Conservation (phyloP, 2,888 invertebrate genomes). For the Pemphredon lugubris region DNA sequence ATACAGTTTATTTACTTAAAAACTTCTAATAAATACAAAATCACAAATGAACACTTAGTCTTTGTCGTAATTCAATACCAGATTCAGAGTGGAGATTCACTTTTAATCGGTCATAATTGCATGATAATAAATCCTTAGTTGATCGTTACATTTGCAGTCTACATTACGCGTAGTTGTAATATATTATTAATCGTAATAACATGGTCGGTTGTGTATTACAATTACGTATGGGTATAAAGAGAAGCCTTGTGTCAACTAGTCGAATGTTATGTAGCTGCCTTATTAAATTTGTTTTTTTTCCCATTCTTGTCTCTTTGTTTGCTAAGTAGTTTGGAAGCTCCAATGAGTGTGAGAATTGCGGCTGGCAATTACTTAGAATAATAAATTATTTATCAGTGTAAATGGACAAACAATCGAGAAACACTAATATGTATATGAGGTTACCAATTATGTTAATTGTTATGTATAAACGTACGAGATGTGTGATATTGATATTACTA, state of each 20-base stretch:
- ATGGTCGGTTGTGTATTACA: constrained; percentile 75
- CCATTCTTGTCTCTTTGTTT: constrained; percentile 43
- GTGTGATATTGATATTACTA: constrained; percentile 72
- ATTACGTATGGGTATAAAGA: constrained; percentile 75
- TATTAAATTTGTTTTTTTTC: constrained; percentile 66
- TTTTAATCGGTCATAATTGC: constrained; percentile 72
- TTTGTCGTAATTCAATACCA: constrained; percentile 78
- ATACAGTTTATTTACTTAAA: constrained; percentile 79
- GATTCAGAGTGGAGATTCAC: constrained; percentile 67
- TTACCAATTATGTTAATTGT: constrained; percentile 76
- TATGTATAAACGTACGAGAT: constrained; percentile 78
- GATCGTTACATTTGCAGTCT: constrained; percentile 78
- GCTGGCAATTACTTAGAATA: constrained; percentile 66
- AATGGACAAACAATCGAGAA: constrained; percentile 75
- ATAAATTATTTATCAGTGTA: constrained; percentile 73
- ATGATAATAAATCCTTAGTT: constrained; percentile 73
- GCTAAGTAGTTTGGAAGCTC: constrained; percentile 66
- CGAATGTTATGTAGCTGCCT: constrained; percentile 68
- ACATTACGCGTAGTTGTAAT: constrained; percentile 69
- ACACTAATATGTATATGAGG: constrained; percentile 78
- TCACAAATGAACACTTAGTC: constrained; percentile 81
- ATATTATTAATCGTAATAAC: constrained; percentile 76
- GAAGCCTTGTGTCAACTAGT: constrained; percentile 73
- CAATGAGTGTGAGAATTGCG: constrained; percentile 58
- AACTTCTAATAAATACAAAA: constrained; percentile 81